Base-by-base conservation (phyloP, 2,113 vertebrate species). In the Spheniscus mendiculus region DNA sequence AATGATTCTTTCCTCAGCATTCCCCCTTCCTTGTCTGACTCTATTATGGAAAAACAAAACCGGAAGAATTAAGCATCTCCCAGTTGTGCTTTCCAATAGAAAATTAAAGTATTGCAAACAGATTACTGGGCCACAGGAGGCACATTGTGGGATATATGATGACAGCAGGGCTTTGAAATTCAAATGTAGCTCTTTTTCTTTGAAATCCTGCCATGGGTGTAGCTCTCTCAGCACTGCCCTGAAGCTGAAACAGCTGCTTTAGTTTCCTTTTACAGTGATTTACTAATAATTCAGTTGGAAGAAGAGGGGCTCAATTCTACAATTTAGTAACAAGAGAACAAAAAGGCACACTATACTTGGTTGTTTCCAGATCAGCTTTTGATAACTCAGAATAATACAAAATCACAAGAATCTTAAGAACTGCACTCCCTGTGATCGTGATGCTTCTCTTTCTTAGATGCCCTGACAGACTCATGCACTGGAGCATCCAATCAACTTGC, bases 101-200 rank as follows among this genome's bases (percentile, higher is more conserved):
- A 97, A 96, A 96, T 93, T 91, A 77, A 96, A 96, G 92, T 91
- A 97, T 72, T 97, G 89, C 92, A 94, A 97, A 95, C 89, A 94
- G 94, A 95, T 97, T 94, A 97, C 76, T 90, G 62, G 72, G 86
- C 81, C 92, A 87, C 94, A 94, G 95, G 92, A 95, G 87, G 93
- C 93, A 94, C 40, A 95, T 82, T 95, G 90, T 89, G 87, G 96
- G 78, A 91, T 86, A 93, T 44, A 89, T 11, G 77, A 96, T 93
- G 95, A 93, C 94, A 95, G 85, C 87, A 89, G 80, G 40, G 83
- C 96, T 97, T 97, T 97, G 97, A 97, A 96, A 98, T 97, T 97
- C 92, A 97, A 97, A 97, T 97, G 82, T 63, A 91, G 80, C 36
- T 91, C 71, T 92, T 94, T 96, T 91, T 94, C 90, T 97, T 96